Evolutionary conservation across 2,797 vertebrate genomes (phyloP).

Genomic region (Streptopelia turtur): DNA sequence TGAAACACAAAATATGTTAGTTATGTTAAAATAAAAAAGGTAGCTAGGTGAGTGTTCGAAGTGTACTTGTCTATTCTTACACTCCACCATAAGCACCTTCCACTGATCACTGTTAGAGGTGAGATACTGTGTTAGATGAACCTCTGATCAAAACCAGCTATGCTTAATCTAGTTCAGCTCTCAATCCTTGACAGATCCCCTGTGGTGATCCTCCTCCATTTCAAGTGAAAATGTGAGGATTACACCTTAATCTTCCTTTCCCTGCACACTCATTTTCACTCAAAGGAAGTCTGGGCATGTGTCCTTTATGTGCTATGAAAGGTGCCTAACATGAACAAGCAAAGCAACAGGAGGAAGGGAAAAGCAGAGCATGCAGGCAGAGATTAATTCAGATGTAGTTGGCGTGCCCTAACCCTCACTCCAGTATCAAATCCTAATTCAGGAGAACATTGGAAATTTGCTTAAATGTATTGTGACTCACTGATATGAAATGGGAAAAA

Average conservation of each 20-base stretch:
- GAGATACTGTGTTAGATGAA: neutral
- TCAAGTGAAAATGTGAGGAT: neutral
- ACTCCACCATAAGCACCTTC: neutral
- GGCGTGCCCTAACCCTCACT: neutral
- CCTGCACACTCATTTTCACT: neutral
- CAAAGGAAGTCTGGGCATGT: neutral
- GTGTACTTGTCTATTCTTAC: neutral
- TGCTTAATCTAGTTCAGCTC: neutral
- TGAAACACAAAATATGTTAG: neutral
- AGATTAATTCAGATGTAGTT: neutral
- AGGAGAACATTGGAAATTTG: neutral
- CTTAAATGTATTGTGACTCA: neutral
- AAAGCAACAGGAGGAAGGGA: neutral
- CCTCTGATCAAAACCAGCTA: neutral
- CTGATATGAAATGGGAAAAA: neutral
- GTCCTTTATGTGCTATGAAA: neutral
- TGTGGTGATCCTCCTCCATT: neutral
- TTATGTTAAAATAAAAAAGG: neutral
- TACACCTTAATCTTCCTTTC: neutral
- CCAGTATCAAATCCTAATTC: neutral
- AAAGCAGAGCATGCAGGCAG: neutral
- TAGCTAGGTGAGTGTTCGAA: neutral
- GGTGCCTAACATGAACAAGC: neutral
- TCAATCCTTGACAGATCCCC: neutral
- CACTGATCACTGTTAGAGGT: rapidly evolving